A percentile compares a stretch with the other conserved stretches of the same genome.
Conservation (phyloP, 2,797 vertebrate genomes). For the Natrix natrix region DNA sequence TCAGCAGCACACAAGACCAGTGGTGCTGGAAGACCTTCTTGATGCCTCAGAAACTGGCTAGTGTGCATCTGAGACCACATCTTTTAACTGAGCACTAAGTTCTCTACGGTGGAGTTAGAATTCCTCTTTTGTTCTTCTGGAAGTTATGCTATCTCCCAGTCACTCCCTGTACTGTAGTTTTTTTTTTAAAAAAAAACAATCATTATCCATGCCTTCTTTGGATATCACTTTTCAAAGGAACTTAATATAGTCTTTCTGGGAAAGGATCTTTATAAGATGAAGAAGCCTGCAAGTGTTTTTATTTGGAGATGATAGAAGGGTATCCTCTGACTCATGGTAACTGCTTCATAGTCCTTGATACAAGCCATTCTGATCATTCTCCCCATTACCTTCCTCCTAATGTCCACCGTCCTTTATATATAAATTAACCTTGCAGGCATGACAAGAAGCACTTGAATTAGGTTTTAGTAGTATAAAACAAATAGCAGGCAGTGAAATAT, state of each 20-base stretch:
- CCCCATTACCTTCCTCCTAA: neutral
- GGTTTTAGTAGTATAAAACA: neutral
- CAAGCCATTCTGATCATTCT: neutral
- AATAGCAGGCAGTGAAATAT: neutral
- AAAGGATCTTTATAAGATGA: neutral
- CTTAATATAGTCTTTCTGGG: neutral
- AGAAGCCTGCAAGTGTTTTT: neutral
- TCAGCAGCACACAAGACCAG: neutral
- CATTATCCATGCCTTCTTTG: neutral
- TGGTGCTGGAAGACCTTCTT: neutral
- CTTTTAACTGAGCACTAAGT: neutral
- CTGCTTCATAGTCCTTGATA: neutral
- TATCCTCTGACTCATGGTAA: slow-evolving; percentile 1
- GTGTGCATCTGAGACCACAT: neutral
- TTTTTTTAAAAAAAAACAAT: neutral
- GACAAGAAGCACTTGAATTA: neutral
- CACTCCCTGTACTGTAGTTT: neutral
- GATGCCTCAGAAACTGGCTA: neutral
- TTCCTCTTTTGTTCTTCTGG: neutral
- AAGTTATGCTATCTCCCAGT: neutral
- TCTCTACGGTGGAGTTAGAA: neutral
- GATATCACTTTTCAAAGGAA: slow-evolving; percentile 11
- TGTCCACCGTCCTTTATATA: neutral
- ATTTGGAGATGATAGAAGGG: neutral
- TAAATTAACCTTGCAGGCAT: neutral